These are phyloP conservation scores for Spodoptera frugiperda DNA, from an alignment of 1,140 invertebrate genomes.

Conservation along the genomic window DNA sequence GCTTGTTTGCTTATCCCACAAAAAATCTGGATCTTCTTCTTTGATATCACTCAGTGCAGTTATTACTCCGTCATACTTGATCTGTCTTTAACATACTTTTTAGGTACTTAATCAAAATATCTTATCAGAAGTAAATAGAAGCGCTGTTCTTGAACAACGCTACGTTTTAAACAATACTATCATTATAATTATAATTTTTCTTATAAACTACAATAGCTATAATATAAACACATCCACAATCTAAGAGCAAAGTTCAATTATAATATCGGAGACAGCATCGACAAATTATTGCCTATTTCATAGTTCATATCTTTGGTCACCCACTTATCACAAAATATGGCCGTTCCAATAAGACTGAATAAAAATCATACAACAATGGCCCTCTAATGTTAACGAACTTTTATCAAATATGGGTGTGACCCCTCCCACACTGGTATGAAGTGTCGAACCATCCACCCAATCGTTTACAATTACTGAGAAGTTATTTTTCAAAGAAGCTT, in stretches of 20 bases:
- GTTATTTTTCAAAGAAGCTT: background rate
- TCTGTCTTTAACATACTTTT: too few species aligned
- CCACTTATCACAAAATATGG: background rate
- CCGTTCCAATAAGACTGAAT: background rate
- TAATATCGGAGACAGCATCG: conserved; percentile 16
- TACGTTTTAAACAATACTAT: too few species aligned
- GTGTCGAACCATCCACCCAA: background rate
- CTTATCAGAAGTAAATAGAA: too few species aligned
- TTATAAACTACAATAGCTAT: background rate
- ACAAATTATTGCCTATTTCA: conserved; percentile 7
- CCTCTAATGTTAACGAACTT: conserved; percentile 17
- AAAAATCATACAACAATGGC: background rate
- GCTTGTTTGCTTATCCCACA: too few species aligned
- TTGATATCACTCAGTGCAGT: too few species aligned
- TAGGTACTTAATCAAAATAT: too few species aligned
- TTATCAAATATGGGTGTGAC: conserved; percentile 34
- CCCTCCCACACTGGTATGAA: conserved; percentile 1
- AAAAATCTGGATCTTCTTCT: too few species aligned
- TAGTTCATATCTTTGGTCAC: conserved; percentile 10
- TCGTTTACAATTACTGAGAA: conserved; percentile 1
- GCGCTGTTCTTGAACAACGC: too few species aligned
- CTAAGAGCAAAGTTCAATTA: conserved; percentile 8
- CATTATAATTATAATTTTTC: background rate
- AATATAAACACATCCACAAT: background rate
- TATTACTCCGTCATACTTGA: too few species aligned